A percentile compares a stretch with the other conserved stretches of the same genome.
phyloP scores from a whole-genome alignment of 2,888 invertebrate species.

The Mesopsocus fuscifrons region DNA sequence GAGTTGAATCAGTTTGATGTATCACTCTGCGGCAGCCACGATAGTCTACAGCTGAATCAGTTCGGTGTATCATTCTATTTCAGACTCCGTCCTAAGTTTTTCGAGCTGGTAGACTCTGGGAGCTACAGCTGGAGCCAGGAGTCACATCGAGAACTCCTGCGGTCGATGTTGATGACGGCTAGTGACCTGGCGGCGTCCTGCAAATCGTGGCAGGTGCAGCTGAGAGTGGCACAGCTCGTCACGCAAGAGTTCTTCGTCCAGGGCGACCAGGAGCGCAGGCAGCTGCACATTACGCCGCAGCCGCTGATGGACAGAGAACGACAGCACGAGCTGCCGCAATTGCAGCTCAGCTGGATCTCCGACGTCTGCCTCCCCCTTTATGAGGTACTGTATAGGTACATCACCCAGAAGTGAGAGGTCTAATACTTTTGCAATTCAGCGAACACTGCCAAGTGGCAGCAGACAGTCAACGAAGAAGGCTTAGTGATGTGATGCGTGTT shows the following conservation, averaged over 20 bases:
- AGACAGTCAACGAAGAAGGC: no score
- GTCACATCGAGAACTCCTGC: constrained; percentile 26
- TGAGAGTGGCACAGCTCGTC: constrained; percentile 30
- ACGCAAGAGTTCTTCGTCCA: constrained; percentile 32
- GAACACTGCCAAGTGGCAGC: no score
- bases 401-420: no score
- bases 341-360: constrained; percentile 29
- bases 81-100: constrained; percentile 28
- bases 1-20: no score
- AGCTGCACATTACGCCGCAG: constrained; percentile 30
- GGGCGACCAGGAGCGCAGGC: constrained; percentile 30
- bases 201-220: constrained; percentile 36
- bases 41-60: no score
- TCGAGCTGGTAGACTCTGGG: constrained; percentile 26
- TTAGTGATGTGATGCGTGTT: neutral
- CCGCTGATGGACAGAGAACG: constrained; percentile 38
- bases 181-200: constrained; percentile 37
- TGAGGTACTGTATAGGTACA: no score
- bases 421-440: no score
- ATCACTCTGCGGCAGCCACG: no score
- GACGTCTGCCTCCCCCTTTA: constrained; percentile 29
- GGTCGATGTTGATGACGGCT: constrained; percentile 35
- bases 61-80: no score
- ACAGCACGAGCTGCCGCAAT: constrained; percentile 33
- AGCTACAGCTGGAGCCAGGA: constrained; percentile 26